Percentiles rank a stretch among this genome's conserved stretches.
Evolutionary conservation across 1,140 invertebrate genomes (phyloP).

Genomic region (Venustaconcha ellipsiformis): DNA sequence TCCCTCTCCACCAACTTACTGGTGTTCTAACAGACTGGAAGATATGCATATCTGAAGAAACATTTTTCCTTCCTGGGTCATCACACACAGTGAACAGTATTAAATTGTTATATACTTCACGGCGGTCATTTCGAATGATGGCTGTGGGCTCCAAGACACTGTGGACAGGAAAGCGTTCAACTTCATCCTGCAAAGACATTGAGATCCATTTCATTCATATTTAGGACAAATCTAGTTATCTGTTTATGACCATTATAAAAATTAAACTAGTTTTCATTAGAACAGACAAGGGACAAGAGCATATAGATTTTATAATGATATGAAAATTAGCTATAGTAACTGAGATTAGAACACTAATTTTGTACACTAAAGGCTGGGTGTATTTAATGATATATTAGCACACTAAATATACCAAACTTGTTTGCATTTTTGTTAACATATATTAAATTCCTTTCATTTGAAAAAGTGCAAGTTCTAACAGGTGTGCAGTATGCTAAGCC

Average conservation of each 20-base stretch:
- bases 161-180: slow-evolving; percentile 94
- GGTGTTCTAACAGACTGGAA: slow-evolving; percentile 79
- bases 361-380: no score
- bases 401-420: no score
- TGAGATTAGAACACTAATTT: no score
- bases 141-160: slow-evolving; percentile 95
- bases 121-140: slow-evolving; percentile 95
- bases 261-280: neutral
- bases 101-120: slow-evolving; percentile 99
- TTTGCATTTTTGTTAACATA: no score
- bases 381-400: no score
- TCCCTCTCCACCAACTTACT: slow-evolving; percentile 36
- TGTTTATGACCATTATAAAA: neutral
- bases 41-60: slow-evolving; percentile 95
- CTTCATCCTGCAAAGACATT: slow-evolving; percentile 74
- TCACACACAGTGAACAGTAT: slow-evolving; percentile 90
- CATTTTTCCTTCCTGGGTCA: slow-evolving; percentile 67
- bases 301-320: no score
- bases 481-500: no score
- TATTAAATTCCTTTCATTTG: no score
- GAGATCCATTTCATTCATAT: neutral
- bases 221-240: neutral
- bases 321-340: no score
- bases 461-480: no score
- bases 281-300: neutral